Percentiles rank a stretch among this genome's conserved stretches.
Conservation (phyloP, 1,140 invertebrate genomes). For the Leptonema lineaticorne region DNA sequence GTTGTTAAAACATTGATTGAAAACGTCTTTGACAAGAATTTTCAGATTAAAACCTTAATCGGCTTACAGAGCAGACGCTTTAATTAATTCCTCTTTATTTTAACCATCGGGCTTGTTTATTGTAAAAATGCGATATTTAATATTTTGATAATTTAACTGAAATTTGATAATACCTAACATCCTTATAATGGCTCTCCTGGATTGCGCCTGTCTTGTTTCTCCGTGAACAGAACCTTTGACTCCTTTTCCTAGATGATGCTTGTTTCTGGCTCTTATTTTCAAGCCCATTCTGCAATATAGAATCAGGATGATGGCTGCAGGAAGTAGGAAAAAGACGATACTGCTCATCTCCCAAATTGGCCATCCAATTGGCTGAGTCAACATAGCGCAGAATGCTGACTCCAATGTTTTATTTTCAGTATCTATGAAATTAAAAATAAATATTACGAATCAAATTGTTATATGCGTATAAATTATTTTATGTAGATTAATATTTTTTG, state of each 20-base stretch:
- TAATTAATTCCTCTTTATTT: too few relatives aligned
- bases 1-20: too few relatives aligned
- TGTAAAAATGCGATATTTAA: too few relatives aligned
- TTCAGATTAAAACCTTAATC: too few relatives aligned
- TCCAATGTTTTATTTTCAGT: constrained; percentile 57
- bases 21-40: too few relatives aligned
- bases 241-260: constrained; percentile 52
- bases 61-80: too few relatives aligned
- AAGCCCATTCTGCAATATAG: constrained; percentile 78
- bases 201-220: constrained; percentile 66
- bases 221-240: constrained; percentile 66
- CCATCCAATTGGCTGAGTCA: constrained; percentile 60
- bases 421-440: constrained; percentile 43
- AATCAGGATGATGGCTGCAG: constrained; percentile 74
- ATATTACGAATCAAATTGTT: not conserved
- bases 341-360: constrained; percentile 80
- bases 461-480: not conserved
- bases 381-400: constrained; percentile 77
- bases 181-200: constrained; percentile 72
- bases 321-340: constrained; percentile 80
- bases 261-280: constrained; percentile 59
- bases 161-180: constrained; percentile 88
- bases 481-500: not conserved
- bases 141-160: too few relatives aligned
- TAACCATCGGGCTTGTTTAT: too few relatives aligned